Base-by-base conservation (phyloP, 1,140 invertebrate species). In the Samia ricini region DNA sequence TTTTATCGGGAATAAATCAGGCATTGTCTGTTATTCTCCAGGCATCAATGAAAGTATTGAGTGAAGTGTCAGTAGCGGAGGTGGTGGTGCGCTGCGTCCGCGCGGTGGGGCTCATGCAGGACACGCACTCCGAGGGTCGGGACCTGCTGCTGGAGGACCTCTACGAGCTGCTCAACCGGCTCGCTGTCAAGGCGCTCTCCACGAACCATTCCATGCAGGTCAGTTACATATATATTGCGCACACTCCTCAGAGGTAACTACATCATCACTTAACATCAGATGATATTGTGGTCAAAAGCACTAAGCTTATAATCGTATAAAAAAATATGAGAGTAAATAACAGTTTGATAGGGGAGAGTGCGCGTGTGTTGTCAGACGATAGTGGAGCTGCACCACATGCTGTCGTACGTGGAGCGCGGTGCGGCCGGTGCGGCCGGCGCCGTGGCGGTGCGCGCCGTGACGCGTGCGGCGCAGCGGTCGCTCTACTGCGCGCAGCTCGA, bases 401-500 rank as follows among this genome's bases (percentile, higher is more conserved):
- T 89, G 68, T 77, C 74, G 20, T 85, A 78, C 72, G 69, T 84
- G 61, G 79, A 84, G 67, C 36, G 52, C 57, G 63, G 22, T 33
- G 67, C 60, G 49, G 64, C 55, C 4, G 64, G 33, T 15, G 64
- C 22, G 10, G 57, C 54, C 20, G 70, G 48, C 26, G 57, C 55
- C 42, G 62, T 20, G 48, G 29, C 21, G 10, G 33, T n/a, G 66
- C 56, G 55, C 64, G 58, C 20, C 59, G 60, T 23, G 65, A 29
- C 29, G 59, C 50, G 62, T 8, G 64, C 20, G 12, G 60, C 76
- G 91, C 72, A 84, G 69, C 60, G 64, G 48, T 83, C 89, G 49
- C 74, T 94, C 12, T 92, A 92, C 66, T 80, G 91, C 33, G 90
- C 93, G 21, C 90, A 93, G 72, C 69, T 94, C 0, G 92, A 94